Evolutionary conservation across 2,888 invertebrate species (phyloP).

Genomic region (Cephonodes hylas): DNA sequence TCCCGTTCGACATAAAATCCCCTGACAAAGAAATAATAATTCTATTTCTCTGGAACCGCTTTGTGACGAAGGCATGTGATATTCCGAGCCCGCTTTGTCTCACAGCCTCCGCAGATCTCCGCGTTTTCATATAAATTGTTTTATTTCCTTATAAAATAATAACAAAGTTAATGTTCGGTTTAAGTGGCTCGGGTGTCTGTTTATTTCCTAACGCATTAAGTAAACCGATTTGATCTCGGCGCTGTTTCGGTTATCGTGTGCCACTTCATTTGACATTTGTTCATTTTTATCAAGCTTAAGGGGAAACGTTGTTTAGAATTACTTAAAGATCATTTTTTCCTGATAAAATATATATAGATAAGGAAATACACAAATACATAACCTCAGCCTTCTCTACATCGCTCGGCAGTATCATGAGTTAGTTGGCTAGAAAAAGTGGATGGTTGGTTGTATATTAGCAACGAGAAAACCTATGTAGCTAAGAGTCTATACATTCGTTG

Average conservation of each 20-base stretch:
- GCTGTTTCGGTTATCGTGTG: background rate
- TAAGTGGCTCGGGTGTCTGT: background rate
- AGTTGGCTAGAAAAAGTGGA: too few relatives aligned
- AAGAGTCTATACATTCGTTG: too few relatives aligned
- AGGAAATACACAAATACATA: too few relatives aligned
- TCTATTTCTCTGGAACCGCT: background rate
- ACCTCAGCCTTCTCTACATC: too few relatives aligned
- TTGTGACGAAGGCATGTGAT: background rate
- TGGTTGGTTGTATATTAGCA: too few relatives aligned
- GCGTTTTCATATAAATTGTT: background rate
- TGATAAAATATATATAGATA: too few relatives aligned
- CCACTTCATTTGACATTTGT: background rate
- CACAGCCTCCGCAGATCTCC: background rate
- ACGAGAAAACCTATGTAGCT: too few relatives aligned
- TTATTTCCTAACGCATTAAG: background rate
- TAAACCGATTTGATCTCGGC: background rate
- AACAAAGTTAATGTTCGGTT: background rate
- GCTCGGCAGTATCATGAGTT: too few relatives aligned
- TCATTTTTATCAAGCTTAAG: background rate
- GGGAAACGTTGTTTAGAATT: too few relatives aligned
- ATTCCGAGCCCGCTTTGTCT: background rate
- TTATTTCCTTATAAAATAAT: constrained; percentile 5
- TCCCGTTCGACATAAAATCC: background rate
- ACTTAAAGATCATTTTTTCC: too few relatives aligned
- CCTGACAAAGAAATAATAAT: constrained; percentile 6